phyloP scores from a whole-genome alignment of 2,888 invertebrate genomes.

The Patella ulyssiponensis region DNA sequence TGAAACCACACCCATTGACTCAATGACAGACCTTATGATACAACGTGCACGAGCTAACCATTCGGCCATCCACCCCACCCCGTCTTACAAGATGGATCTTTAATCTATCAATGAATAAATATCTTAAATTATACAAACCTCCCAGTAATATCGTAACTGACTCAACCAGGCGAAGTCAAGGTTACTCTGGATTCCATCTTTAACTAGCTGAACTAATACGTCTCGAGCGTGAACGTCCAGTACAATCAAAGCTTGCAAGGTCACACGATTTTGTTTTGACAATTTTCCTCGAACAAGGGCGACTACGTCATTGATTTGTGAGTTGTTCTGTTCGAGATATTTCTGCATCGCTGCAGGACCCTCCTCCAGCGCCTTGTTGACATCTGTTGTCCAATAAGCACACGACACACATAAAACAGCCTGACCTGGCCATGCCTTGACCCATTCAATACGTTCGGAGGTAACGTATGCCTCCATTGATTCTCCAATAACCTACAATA shows the following conservation, averaged over 20 bases:
- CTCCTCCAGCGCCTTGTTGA: conserved; percentile 67
- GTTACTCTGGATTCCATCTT: conserved; percentile 64
- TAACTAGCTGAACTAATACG: conserved; percentile 67
- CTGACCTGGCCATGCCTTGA: conserved; percentile 74
- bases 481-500: conserved; percentile 74
- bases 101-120: no score
- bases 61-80: no score
- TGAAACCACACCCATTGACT: no score
- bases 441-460: conserved; percentile 73
- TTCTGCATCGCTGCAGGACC: conserved; percentile 73
- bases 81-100: no score
- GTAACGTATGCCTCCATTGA: conserved; percentile 83
- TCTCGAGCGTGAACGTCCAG: conserved; percentile 80
- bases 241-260: conserved; percentile 76
- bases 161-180: conserved; percentile 73
- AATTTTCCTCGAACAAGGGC: conserved; percentile 79
- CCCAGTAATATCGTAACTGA: conserved; percentile 74
- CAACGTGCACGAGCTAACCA: no score
- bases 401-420: conserved; percentile 73
- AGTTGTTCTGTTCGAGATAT: conserved; percentile 82
- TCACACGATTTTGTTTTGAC: conserved; percentile 72
- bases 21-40: no score
- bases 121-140: conserved; percentile 55
- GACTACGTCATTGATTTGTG: conserved; percentile 86
- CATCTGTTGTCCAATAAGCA: conserved; percentile 71